A percentile compares a stretch with the other conserved stretches of the same genome.
phyloP scores from a whole-genome alignment of 1,140 invertebrate species.

The Drosophila paulistorum region DNA sequence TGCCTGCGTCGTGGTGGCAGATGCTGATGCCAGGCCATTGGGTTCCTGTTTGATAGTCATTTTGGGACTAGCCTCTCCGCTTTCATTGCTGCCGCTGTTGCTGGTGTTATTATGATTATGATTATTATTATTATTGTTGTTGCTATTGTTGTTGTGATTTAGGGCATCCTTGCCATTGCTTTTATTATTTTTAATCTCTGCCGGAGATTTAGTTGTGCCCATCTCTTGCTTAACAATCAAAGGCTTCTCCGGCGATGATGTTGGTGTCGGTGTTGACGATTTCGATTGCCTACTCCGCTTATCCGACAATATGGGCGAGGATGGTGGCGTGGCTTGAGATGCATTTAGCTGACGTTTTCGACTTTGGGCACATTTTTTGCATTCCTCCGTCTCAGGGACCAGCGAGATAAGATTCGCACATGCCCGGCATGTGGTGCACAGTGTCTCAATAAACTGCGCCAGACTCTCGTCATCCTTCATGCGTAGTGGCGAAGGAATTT shows the following conservation, averaged over 20 bases:
- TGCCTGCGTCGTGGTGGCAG: conserved; percentile 55
- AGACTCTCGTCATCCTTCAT: conserved; percentile 79
- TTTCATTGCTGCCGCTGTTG: conserved; percentile 23
- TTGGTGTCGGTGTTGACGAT: conserved; percentile 47
- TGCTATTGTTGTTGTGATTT: conserved; percentile 40
- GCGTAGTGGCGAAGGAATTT: conserved; percentile 77
- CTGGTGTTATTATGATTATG: conserved; percentile 36
- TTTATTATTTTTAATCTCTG: conserved; percentile 42
- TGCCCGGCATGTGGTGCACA: conserved; percentile 81
- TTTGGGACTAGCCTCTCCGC: conserved; percentile 35
- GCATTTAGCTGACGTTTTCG: conserved; percentile 64
- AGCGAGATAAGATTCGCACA: conserved; percentile 82
- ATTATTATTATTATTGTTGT: conserved; percentile 20
- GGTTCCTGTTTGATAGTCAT: conserved; percentile 60
- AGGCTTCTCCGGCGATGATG: conserved; percentile 36
- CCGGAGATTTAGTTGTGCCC: conserved; percentile 34
- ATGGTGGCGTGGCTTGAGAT: conserved; percentile 57
- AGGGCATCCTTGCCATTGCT: conserved; percentile 44
- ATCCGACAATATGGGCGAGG: conserved; percentile 71
- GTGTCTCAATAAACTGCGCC: conserved; percentile 79
- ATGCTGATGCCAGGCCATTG: conserved; percentile 42
- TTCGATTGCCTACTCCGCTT: conserved; percentile 64
- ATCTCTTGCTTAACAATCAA: conserved; percentile 57
- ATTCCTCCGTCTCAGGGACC: conserved; percentile 79
- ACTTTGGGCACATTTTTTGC: conserved; percentile 75